Conservation (phyloP, 2,888 invertebrate species). For the Sphinx pinastri region DNA sequence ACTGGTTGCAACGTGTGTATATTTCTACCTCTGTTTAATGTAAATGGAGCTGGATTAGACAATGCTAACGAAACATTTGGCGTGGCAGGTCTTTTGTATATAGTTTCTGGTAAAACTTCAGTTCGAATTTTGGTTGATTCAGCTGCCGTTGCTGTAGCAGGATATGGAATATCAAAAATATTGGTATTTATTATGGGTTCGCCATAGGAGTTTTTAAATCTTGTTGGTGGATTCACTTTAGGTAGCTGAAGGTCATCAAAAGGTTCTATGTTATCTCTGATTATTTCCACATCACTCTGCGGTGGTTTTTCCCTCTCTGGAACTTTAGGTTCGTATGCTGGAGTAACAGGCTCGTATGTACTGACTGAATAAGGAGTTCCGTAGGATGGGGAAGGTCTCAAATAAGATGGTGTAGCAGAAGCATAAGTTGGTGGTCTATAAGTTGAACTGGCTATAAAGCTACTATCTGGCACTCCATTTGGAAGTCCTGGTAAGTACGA, state of each 20-base stretch:
- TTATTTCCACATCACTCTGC: slow-evolving; percentile 55
- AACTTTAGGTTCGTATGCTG: slow-evolving; percentile 52
- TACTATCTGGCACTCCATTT: slow-evolving; percentile 45
- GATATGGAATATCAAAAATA: slow-evolving; percentile 62
- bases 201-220: slow-evolving; percentile 77
- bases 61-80: slow-evolving; percentile 67
- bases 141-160: slow-evolving; percentile 69
- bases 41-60: slow-evolving; percentile 75
- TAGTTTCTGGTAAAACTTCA: slow-evolving; percentile 62
- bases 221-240: slow-evolving; percentile 63
- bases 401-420: slow-evolving; percentile 43
- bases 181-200: slow-evolving; percentile 68
- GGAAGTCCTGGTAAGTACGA: slow-evolving; percentile 43
- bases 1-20: slow-evolving; percentile 83
- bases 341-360: slow-evolving; percentile 51
- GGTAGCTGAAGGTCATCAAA: slow-evolving; percentile 63
- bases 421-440: slow-evolving; percentile 52
- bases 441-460: slow-evolving; percentile 50
- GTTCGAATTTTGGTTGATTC: slow-evolving; percentile 74
- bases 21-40: slow-evolving; percentile 73
- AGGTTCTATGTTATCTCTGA: slow-evolving; percentile 51
- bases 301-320: slow-evolving; percentile 59
- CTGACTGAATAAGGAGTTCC: slow-evolving; percentile 49
- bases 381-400: slow-evolving; percentile 48
- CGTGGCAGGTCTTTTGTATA: slow-evolving; percentile 42